phyloP scores from a whole-genome alignment of 2,797 vertebrate genomes.

The Anguilla marmorata region DNA sequence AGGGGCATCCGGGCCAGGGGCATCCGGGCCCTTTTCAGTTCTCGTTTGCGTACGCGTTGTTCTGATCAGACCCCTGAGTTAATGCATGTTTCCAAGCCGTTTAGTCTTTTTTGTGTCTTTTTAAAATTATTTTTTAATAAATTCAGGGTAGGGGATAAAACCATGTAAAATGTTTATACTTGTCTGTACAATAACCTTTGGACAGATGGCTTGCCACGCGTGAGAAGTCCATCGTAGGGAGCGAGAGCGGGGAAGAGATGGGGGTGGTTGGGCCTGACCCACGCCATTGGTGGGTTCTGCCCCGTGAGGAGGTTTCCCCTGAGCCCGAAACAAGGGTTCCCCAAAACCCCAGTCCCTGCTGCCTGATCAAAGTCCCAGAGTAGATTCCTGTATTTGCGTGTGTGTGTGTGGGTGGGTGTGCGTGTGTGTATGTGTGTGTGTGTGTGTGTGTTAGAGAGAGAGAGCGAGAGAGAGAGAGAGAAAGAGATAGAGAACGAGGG shows the following conservation, averaged over 20 bases:
- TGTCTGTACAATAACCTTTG: slow-evolving; percentile 69
- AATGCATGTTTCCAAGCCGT: slow-evolving; percentile 65
- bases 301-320: background rate
- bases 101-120: slow-evolving; percentile 47
- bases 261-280: background rate
- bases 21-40: slow-evolving; percentile 12
- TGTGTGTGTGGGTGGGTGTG: slow-evolving; percentile 32
- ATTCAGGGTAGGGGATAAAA: slow-evolving; percentile 13
- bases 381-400: background rate
- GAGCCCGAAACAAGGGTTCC: slow-evolving; percentile 35
- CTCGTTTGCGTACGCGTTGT: slow-evolving; percentile 57
- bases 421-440: background rate
- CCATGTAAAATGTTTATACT: slow-evolving; percentile 45
- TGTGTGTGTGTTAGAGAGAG: background rate
- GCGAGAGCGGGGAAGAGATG: slow-evolving; percentile 35
- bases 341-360: slow-evolving; percentile 40
- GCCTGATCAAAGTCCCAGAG: background rate
- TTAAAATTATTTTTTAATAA: slow-evolving; percentile 14
- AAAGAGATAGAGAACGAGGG: too few species aligned
- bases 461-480: too few species aligned
- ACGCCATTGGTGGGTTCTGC: background rate
- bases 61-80: slow-evolving; percentile 76
- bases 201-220: slow-evolving; percentile 54
- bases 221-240: slow-evolving; percentile 34
- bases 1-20: background rate